These are phyloP conservation scores for Amblyjoppa proteus DNA, from an alignment of 2,888 invertebrate genomes.

Conservation along the genomic window DNA sequence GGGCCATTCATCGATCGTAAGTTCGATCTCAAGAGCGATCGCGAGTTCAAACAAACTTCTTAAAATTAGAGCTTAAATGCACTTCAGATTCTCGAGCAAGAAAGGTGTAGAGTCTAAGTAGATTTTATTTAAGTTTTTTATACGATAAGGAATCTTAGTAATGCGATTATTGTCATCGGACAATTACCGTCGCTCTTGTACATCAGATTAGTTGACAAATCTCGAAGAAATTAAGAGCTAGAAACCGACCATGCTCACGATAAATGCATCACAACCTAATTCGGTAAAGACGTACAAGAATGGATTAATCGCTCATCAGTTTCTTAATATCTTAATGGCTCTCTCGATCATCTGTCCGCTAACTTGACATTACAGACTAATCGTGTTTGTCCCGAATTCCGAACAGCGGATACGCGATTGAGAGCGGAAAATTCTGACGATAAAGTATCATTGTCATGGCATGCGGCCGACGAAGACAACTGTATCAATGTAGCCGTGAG, in stretches of 20 bases:
- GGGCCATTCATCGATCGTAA: too few species aligned
- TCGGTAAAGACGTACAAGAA: background rate
- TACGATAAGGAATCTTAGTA: background rate
- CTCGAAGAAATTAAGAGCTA: background rate
- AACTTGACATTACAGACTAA: background rate
- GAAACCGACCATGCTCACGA: background rate
- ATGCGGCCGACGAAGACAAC: background rate
- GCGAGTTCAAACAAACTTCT: too few species aligned
- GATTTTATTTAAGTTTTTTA: background rate
- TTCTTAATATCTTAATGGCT: background rate
- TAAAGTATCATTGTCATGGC: constrained; percentile 9
- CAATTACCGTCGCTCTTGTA: background rate
- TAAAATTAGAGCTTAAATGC: too few species aligned
- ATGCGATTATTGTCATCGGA: background rate
- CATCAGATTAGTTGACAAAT: background rate
- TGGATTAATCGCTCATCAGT: background rate
- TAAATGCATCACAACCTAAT: background rate
- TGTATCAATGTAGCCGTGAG: background rate
- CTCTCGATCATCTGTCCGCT: background rate
- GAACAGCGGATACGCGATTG: background rate
- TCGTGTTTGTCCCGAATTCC: background rate
- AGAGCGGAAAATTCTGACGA: constrained; percentile 33
- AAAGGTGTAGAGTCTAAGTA: too few species aligned
- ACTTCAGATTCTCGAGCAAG: too few species aligned
- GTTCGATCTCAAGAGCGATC: too few species aligned